Evolutionary conservation across 1,140 invertebrate genomes (phyloP).

Genomic region (Arctopsyche grandis): DNA sequence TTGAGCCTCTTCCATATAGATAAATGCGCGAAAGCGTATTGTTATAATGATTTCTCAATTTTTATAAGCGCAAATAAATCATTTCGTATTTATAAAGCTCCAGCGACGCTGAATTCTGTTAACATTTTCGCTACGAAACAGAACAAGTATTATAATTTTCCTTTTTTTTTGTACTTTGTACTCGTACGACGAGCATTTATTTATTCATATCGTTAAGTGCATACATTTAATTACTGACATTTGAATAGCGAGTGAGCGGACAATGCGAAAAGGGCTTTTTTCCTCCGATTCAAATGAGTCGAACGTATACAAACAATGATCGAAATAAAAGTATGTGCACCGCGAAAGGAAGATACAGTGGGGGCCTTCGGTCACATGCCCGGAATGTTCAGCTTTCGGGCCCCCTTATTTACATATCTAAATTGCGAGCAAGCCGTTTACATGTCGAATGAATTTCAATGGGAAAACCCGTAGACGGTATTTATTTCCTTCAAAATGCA

Average conservation of each 20-base stretch:
- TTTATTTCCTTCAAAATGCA: conserved; percentile 48
- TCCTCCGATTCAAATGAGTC: conserved; percentile 42
- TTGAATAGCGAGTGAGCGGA: conserved; percentile 25
- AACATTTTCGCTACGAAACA: neutral
- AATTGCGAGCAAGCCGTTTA: conserved; percentile 55
- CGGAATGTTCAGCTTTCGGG: conserved; percentile 41
- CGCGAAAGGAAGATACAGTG: conserved; percentile 22
- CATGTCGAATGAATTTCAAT: conserved; percentile 55
- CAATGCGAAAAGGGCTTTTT: conserved; percentile 35
- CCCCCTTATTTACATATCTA: conserved; percentile 54
- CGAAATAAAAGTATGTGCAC: conserved; percentile 42
- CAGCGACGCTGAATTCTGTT: neutral
- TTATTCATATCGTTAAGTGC: conserved; percentile 31
- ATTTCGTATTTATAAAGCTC: neutral
- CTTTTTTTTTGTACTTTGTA: conserved; percentile 5
- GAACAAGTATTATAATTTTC: conserved; percentile 14
- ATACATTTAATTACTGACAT: conserved; percentile 36
- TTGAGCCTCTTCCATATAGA: conserved; percentile 8
- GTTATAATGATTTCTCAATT: conserved; percentile 19
- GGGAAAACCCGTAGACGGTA: conserved; percentile 46
- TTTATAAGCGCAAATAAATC: conserved; percentile 9
- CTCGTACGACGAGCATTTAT: conserved; percentile 13
- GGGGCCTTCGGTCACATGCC: conserved; percentile 24
- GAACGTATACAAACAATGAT: conserved; percentile 42
- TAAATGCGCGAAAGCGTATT: neutral